These are phyloP conservation scores for Drosophila willistoni DNA, from an alignment of 1,140 invertebrate species.

Conservation along the genomic window DNA sequence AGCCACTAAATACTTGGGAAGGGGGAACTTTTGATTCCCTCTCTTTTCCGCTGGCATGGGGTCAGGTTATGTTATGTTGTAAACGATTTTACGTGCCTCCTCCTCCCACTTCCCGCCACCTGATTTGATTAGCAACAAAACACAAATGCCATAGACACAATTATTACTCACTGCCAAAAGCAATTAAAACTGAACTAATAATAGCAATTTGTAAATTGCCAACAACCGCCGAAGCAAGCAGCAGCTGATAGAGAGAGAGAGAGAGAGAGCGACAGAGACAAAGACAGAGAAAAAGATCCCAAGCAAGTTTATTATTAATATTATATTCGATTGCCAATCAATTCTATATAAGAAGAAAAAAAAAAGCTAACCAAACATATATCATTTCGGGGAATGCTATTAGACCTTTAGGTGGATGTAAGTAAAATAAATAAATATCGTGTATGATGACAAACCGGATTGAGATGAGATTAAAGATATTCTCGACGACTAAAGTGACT, in stretches of 20 bases:
- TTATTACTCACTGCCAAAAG: conserved; percentile 67
- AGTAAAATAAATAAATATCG: too few relatives aligned
- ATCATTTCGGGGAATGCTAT: too few relatives aligned
- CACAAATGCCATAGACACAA: conserved; percentile 44
- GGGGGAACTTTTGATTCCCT: not conserved
- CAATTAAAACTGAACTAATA: conserved; percentile 70
- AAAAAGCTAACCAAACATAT: not conserved
- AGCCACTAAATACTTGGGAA: conserved; percentile 16
- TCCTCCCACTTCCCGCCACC: not conserved
- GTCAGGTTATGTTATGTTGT: not conserved
- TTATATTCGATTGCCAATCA: not conserved
- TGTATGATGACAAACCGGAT: conserved; percentile 13
- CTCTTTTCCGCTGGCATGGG: not conserved
- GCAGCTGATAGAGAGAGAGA: not conserved
- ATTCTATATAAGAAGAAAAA: conserved; percentile 1
- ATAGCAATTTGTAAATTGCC: conserved; percentile 69
- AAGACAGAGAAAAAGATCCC: not conserved
- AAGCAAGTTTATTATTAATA: conserved; percentile 4
- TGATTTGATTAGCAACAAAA: conserved; percentile 40
- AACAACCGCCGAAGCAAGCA: conserved; percentile 16
- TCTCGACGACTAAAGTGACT: not conserved
- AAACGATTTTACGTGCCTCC: conserved; percentile 13
- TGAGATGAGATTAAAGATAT: not conserved
- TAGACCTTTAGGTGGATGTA: too few relatives aligned
- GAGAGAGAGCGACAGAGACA: not conserved